Percentiles rank a stretch among this genome's conserved stretches.
Evolutionary conservation across 1,140 invertebrate species (phyloP).

Genomic region (Agraylea sexmaculata): DNA sequence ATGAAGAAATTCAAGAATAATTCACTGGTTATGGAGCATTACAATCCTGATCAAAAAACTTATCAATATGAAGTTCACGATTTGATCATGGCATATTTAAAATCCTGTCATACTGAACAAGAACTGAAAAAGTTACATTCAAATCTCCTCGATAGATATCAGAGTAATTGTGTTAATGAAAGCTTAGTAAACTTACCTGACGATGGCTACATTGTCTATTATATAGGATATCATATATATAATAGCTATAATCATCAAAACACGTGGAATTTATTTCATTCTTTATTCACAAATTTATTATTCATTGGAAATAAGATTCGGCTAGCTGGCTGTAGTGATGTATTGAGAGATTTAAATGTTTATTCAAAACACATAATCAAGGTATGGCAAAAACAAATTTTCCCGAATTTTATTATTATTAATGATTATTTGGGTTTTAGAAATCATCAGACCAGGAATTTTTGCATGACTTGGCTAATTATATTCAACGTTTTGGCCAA

Average conservation of each 20-base stretch:
- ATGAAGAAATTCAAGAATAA: conserved; percentile 14
- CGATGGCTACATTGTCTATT: conserved; percentile 17
- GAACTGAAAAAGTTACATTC: conserved; percentile 14
- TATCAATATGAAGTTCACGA: conserved; percentile 20
- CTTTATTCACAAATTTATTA: conserved; percentile 12
- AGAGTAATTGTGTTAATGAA: conserved; percentile 1
- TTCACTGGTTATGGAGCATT: conserved; percentile 16
- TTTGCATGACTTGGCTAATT: conserved; percentile 10
- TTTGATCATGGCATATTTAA: conserved; percentile 15
- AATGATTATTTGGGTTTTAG: conserved; percentile 10
- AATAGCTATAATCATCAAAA: conserved; percentile 11
- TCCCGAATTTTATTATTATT: neutral
- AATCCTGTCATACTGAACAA: conserved; percentile 5
- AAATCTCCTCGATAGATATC: conserved; percentile 13
- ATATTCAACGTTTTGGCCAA: conserved; percentile 12
- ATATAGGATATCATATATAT: conserved; percentile 17
- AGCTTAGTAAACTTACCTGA: conserved; percentile 12
- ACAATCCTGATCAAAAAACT: conserved; percentile 9
- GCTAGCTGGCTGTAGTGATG: conserved; percentile 9
- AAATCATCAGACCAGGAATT: conserved; percentile 6
- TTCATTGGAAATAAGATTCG: conserved; percentile 20
- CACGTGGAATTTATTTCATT: conserved; percentile 11
- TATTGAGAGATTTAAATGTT: conserved; percentile 10
- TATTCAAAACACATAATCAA: conserved; percentile 7
- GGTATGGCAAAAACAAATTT: conserved; percentile 1